Conservation (phyloP, 1,140 invertebrate species). For the Drosophila albomicans region DNA sequence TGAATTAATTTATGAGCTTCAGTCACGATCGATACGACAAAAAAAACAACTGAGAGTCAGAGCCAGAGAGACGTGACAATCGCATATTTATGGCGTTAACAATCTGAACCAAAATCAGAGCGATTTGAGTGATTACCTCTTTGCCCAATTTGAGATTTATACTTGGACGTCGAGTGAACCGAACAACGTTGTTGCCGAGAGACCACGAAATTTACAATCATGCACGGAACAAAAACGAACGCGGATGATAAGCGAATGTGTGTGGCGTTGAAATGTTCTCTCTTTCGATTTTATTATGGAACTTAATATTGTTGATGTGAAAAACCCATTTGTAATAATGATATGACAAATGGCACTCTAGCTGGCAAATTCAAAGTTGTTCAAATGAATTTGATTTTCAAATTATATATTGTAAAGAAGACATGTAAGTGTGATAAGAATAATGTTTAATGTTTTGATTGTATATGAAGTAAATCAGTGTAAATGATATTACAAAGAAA, state of each 20-base stretch:
- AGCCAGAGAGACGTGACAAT: slow-evolving; percentile 12
- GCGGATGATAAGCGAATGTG: neutral
- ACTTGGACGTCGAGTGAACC: slow-evolving; percentile 33
- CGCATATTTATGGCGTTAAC: slow-evolving; percentile 57
- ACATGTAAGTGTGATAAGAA: too few species aligned
- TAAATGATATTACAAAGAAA: too few species aligned
- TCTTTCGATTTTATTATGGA: neutral
- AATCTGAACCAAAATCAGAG: slow-evolving; percentile 67
- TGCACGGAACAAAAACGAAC: neutral
- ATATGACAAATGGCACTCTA: neutral
- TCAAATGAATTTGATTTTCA: too few species aligned
- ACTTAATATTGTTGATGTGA: neutral
- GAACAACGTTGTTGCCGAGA: slow-evolving; percentile 24
- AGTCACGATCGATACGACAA: slow-evolving; percentile 24
- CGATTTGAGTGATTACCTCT: slow-evolving; percentile 75
- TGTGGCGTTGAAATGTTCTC: neutral
- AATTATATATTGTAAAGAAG: too few species aligned
- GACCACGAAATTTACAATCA: slow-evolving; percentile 29
- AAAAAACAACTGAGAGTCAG: neutral
- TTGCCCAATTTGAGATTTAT: slow-evolving; percentile 75
- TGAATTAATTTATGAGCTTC: slow-evolving; percentile 70
- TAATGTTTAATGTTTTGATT: too few species aligned
- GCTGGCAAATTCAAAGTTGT: slow-evolving; percentile 2
- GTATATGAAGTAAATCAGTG: too few species aligned
- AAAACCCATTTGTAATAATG: slow-evolving; percentile 5